A percentile compares a stretch with the other conserved stretches of the same genome.
Conservation (phyloP, 2,888 invertebrate species). For the Spodoptera picta region DNA sequence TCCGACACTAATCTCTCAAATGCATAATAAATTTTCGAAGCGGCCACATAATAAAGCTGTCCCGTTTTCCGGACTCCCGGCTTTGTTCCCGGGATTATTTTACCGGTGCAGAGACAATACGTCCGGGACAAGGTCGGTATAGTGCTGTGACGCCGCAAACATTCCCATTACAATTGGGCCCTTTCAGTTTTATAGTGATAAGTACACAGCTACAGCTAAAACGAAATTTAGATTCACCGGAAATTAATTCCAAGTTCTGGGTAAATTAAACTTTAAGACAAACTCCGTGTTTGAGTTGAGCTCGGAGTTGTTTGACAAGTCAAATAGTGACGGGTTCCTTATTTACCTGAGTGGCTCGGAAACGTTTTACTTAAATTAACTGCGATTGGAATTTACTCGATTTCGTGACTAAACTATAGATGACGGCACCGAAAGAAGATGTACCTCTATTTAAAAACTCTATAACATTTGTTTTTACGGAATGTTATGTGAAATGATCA, state of each 20-base stretch:
- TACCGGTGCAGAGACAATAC: slow-evolving; percentile 7
- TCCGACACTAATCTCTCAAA: slow-evolving; percentile 39
- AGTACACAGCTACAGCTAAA: slow-evolving; percentile 7
- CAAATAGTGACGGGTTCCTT: slow-evolving; percentile 18
- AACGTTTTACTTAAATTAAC: background rate
- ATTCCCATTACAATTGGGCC: background rate
- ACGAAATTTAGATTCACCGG: slow-evolving; percentile 19
- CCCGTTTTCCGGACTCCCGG: slow-evolving; percentile 1
- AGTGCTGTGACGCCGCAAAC: background rate
- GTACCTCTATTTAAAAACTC: too few species aligned
- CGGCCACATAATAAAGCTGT: slow-evolving; percentile 4
- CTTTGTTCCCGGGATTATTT: slow-evolving; percentile 23
- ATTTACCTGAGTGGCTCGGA: slow-evolving; percentile 2
- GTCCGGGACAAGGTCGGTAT: background rate
- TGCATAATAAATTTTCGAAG: slow-evolving; percentile 31
- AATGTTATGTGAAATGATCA: too few species aligned
- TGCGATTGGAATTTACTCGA: background rate
- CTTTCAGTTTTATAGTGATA: slow-evolving; percentile 1
- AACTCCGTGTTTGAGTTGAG: slow-evolving; percentile 29
- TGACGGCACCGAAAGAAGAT: too few species aligned
- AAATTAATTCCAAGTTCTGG: slow-evolving; percentile 28
- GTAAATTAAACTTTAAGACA: slow-evolving; percentile 21
- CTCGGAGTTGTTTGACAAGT: slow-evolving; percentile 15
- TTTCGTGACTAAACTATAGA: too few species aligned
- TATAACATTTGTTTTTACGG: too few species aligned